Conservation (phyloP, 2,113 vertebrate species). For the Phasianus colchicus region DNA sequence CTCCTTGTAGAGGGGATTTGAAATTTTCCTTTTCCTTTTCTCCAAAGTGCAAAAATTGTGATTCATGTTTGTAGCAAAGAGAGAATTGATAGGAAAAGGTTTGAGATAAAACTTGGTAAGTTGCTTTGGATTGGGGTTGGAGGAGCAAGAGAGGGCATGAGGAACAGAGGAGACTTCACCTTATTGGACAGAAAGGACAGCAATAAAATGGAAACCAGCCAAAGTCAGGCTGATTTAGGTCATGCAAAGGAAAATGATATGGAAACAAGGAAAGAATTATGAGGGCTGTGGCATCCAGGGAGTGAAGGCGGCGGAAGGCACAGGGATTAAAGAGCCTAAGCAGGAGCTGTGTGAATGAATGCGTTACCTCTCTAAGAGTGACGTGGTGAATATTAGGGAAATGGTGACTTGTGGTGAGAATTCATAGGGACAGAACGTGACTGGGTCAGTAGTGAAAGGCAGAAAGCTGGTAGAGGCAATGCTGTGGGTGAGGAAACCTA, state of each 20-base stretch:
- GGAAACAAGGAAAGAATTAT: neutral
- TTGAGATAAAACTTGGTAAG: neutral
- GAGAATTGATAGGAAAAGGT: neutral
- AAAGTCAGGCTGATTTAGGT: neutral
- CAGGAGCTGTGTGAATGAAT: neutral
- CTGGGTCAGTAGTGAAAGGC: neutral
- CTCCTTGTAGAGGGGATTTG: neutral
- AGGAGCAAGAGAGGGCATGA: neutral
- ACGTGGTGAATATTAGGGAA: neutral
- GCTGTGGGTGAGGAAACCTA: neutral
- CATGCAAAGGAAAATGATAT: neutral
- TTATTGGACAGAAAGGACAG: neutral
- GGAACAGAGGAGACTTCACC: neutral
- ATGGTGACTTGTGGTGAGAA: neutral
- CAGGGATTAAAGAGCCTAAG: neutral
- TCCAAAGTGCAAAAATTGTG: neutral
- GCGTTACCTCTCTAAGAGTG: neutral
- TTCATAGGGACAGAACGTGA: neutral
- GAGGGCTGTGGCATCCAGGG: neutral
- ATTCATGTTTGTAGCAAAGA: neutral
- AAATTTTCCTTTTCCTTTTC: neutral
- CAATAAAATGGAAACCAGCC: neutral
- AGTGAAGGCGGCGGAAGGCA: neutral
- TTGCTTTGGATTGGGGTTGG: neutral
- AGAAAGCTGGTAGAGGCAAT: neutral